These are phyloP conservation scores for Euwallacea similis DNA, from an alignment of 1,140 invertebrate genomes.

Conservation along the genomic window DNA sequence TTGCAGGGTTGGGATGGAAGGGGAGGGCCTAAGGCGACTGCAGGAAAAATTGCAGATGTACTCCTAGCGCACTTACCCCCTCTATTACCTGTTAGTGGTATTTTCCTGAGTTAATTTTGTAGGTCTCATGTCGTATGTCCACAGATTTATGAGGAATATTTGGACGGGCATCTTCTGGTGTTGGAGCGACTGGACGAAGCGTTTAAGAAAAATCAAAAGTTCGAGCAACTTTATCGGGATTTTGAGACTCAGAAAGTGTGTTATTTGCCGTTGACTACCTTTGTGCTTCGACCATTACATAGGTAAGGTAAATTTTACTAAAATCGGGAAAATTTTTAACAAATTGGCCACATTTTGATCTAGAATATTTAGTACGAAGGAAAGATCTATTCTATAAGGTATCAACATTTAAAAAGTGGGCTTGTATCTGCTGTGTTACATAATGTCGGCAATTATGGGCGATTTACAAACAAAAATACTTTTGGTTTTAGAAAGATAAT, in stretches of 20 bases:
- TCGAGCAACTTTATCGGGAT: conserved; percentile 79
- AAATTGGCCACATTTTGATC: background rate
- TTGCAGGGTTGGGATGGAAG: conserved; percentile 58
- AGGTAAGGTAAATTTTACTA: conserved; percentile 35
- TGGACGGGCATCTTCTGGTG: conserved; percentile 75
- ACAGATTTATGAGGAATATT: conserved; percentile 78
- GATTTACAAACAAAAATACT: no score
- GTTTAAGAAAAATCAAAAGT: conserved; percentile 69
- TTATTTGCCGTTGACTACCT: conserved; percentile 82
- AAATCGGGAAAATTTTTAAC: background rate
- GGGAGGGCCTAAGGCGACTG: conserved; percentile 54
- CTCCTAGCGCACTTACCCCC: conserved; percentile 64
- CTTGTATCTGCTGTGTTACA: no score
- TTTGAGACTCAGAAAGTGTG: conserved; percentile 86
- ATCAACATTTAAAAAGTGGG: no score
- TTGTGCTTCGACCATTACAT: conserved; percentile 88
- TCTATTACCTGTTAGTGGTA: conserved; percentile 56
- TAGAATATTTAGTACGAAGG: no score
- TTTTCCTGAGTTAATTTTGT: conserved; percentile 6
- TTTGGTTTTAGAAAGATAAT: no score
- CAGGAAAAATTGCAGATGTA: conserved; percentile 68
- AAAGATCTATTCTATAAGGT: no score
- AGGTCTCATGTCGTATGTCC: conserved; percentile 7
- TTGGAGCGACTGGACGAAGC: conserved; percentile 75
- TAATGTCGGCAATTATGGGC: no score